Percentiles rank a stretch among this genome's conserved stretches.
phyloP scores from a whole-genome alignment of 2,888 invertebrate genomes.

The Lithophane socia region DNA sequence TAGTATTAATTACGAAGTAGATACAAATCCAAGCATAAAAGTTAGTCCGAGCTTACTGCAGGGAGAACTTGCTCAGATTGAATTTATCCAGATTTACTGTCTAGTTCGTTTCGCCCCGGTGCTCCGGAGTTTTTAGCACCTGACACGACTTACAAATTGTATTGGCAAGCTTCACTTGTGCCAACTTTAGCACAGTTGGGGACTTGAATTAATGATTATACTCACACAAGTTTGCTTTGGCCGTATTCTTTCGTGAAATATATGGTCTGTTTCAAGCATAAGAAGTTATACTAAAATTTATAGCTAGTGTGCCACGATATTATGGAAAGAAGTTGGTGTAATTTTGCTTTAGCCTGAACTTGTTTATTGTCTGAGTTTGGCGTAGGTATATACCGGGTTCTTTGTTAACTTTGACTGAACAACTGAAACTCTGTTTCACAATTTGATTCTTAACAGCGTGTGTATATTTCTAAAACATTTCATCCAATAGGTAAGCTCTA shows the following conservation, averaged over 20 bases:
- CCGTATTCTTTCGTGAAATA: constrained; percentile 47
- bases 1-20: constrained; percentile 70
- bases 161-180: constrained; percentile 76
- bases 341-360: constrained; percentile 27
- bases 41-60: constrained; percentile 67
- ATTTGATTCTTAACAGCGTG: not conserved
- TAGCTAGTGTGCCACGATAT: constrained; percentile 38
- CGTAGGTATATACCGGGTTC: not conserved
- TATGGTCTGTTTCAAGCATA: constrained; percentile 41
- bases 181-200: constrained; percentile 67
- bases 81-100: constrained; percentile 84
- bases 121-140: constrained; percentile 83
- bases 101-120: constrained; percentile 77
- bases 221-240: constrained; percentile 54
- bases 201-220: constrained; percentile 75
- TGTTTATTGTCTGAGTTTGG: constrained; percentile 43
- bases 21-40: constrained; percentile 74
- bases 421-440: not conserved
- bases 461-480: not conserved
- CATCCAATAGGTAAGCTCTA: not conserved
- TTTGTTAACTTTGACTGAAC: not conserved
- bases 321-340: constrained; percentile 36
- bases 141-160: constrained; percentile 86
- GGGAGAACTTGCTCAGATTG: constrained; percentile 79
- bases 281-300: constrained; percentile 44